Evolutionary conservation across 2,888 invertebrate species (phyloP).

Genomic region (Elegia similella): DNA sequence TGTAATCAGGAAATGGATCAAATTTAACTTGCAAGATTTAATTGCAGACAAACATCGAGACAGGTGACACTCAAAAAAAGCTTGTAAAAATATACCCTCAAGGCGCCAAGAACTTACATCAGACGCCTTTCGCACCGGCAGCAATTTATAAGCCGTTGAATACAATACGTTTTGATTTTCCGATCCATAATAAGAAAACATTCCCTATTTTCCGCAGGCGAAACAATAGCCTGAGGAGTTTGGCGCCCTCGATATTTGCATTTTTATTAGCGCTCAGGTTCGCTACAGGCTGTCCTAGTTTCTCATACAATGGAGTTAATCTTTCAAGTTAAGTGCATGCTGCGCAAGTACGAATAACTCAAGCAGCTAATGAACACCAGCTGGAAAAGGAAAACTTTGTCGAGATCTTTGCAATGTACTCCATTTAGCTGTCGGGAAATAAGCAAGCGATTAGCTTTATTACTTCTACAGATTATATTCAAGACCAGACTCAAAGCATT

Average conservation of each 20-base stretch:
- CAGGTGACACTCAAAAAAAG: no score
- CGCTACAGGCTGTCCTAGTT: not conserved
- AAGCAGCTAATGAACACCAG: slow-evolving; percentile 4
- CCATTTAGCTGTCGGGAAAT: not conserved
- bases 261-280: slow-evolving; percentile 12
- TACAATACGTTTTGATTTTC: not conserved
- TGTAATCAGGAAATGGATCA: no score
- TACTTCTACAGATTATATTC: no score
- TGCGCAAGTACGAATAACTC: not conserved
- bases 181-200: not conserved
- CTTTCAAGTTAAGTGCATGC: slow-evolving; percentile 9
- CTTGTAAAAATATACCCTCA: no score
- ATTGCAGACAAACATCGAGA: no score
- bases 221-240: slow-evolving; percentile 4
- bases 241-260: slow-evolving; percentile 12
- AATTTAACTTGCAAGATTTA: no score
- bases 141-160: no score
- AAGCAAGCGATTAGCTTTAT: no score
- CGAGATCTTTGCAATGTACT: not conserved
- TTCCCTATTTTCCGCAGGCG: not conserved
- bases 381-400: not conserved
- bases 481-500: no score
- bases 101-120: no score
- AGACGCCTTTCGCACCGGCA: no score
- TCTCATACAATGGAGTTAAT: slow-evolving; percentile 4